Evolutionary conservation across 2,113 vertebrate genomes (phyloP).

Genomic region (Nymphicus hollandicus): DNA sequence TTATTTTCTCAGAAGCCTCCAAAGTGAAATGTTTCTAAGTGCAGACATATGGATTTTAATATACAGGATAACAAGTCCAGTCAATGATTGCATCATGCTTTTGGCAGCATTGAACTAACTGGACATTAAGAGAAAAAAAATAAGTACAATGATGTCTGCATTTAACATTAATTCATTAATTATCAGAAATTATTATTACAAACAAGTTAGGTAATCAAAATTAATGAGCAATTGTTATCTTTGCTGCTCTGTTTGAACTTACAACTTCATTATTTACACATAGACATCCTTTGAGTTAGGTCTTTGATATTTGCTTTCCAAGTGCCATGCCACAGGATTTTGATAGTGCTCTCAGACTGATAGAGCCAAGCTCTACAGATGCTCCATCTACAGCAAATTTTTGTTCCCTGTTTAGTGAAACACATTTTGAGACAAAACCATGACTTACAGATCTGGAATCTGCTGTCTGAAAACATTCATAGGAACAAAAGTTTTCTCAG

Average conservation of each 20-base stretch:
- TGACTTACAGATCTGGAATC: conserved; percentile 42
- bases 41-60: background rate
- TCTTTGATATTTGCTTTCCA: background rate
- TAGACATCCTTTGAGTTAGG: background rate
- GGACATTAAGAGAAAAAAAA: background rate
- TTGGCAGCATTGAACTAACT: background rate
- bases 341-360: background rate
- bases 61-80: background rate
- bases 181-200: background rate
- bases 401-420: conserved; percentile 19
- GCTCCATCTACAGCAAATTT: background rate
- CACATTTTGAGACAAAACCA: background rate
- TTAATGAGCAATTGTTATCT: background rate
- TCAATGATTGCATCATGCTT: background rate
- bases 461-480: background rate
- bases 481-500: conserved; percentile 10
- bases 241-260: background rate
- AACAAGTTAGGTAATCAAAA: background rate
- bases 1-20: background rate
- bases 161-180: background rate
- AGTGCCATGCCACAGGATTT: background rate
- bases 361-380: background rate
- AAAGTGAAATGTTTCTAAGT: background rate
- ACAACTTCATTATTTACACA: background rate
- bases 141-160: background rate